phyloP scores from a whole-genome alignment of 2,113 vertebrate species.

The Anser brachyrhynchus region DNA sequence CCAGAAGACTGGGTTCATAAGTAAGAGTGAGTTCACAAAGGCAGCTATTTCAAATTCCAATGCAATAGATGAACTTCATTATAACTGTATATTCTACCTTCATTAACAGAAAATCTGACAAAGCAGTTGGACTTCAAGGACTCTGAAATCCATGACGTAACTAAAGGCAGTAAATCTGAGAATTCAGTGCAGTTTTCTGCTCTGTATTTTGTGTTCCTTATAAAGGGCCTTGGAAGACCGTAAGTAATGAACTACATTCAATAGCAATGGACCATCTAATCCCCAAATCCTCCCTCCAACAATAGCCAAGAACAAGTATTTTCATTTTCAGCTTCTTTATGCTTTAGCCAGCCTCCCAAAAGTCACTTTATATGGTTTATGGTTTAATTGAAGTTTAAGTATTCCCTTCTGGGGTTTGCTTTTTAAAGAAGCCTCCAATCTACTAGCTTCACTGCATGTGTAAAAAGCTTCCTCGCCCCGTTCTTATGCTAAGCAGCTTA shows the following conservation, averaged over 20 bases:
- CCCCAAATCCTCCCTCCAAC: not conserved
- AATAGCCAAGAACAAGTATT: constrained; percentile 31
- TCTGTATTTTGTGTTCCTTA: not conserved
- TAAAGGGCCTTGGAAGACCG: not conserved
- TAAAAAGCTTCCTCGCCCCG: not conserved
- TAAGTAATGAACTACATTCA: not conserved
- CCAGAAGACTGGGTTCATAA: not conserved
- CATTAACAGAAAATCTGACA: not conserved
- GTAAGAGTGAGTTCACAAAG: not conserved
- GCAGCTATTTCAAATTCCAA: not conserved
- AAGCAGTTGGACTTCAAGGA: not conserved
- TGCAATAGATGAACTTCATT: not conserved
- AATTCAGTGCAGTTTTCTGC: not conserved
- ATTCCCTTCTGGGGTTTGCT: not conserved
- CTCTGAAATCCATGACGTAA: not conserved
- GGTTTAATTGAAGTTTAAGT: constrained; percentile 8
- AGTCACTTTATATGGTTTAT: not conserved
- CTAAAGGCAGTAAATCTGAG: not conserved
- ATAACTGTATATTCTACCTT: not conserved
- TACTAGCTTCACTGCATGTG: not conserved
- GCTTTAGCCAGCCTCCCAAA: constrained; percentile 27
- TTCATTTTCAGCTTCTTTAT: not conserved
- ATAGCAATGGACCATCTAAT: constrained; percentile 39
- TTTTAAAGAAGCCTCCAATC: not conserved
- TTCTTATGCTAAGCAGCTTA: not conserved